These are phyloP conservation scores for Sphaerodactylus townsendi DNA, from an alignment of 2,113 vertebrate genomes.

Conservation along the genomic window DNA sequence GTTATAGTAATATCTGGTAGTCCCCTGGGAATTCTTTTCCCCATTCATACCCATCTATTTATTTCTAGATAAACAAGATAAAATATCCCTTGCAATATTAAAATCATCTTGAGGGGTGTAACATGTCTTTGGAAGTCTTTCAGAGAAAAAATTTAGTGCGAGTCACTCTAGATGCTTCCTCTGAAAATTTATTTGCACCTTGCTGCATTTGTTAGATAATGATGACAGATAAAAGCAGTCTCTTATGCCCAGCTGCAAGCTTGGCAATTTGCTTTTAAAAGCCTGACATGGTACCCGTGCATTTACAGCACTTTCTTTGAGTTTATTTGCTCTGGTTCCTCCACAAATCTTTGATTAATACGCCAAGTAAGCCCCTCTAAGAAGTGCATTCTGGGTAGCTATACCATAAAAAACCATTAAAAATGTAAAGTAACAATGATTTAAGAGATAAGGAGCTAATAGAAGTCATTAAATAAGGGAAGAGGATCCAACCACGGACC, in stretches of 20 bases:
- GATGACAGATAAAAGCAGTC: constrained; percentile 49
- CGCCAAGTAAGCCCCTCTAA: constrained; percentile 1
- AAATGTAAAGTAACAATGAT: constrained; percentile 29
- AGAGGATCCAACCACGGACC: constrained; percentile 24
- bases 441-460: constrained; percentile 41
- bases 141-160: constrained; percentile 15
- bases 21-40: constrained; percentile 37
- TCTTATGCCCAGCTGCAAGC: constrained; percentile 34
- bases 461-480: constrained; percentile 46
- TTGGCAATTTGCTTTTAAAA: constrained; percentile 65
- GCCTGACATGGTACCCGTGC: constrained; percentile 31
- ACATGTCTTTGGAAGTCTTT: constrained; percentile 35
- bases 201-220: constrained; percentile 54
- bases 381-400: constrained; percentile 29
- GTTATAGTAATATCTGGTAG: constrained; percentile 34
- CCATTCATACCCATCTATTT: constrained; percentile 40
- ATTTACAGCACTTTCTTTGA: constrained; percentile 36
- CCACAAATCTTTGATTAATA: constrained; percentile 60
- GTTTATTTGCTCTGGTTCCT: constrained; percentile 41
- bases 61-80: constrained; percentile 39
- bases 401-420: constrained; percentile 27
- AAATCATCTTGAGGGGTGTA: constrained; percentile 44
- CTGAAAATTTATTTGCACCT: constrained; percentile 62
- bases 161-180: constrained; percentile 44
- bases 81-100: constrained; percentile 46